Base-by-base conservation (phyloP, 2,797 vertebrate species). In the Coreius guichenoti region DNA sequence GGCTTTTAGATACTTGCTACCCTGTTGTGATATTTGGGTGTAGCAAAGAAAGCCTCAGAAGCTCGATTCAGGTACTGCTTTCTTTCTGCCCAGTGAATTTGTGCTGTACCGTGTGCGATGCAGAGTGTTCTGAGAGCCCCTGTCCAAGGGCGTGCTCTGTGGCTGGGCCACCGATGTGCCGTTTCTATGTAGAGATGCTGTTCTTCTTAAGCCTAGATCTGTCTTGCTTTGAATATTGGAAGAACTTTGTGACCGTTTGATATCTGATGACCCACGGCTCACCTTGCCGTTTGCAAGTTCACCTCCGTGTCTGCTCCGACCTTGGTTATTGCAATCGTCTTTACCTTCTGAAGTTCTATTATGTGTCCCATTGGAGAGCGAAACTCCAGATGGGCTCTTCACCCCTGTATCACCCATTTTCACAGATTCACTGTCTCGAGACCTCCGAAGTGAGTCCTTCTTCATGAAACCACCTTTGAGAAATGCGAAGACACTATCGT, bases 31-130 rank as follows among this genome's bases (percentile, higher is more conserved):
- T 89, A 80, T 70, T 56, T 83, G 69, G 45, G 26, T 56, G 61
- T 4, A n/a, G 80, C 86, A 89, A 91, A 86, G 87, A 86, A 78
- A 87, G 29, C 79, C 12, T 96, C 92, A 98, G 92, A 98, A 97
- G 93, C 97, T 98, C 80, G 97, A 98, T 90, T 98, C 97, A 0
- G 96, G 97, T 49, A 98, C 96, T 0, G 93, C 91, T 90, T 91
- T 96, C 88, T 95, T 96, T 69, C 93, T 94, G 23, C 95, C 95
- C 86, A 97, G 94, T 0, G 96, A 96, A 3, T 92, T 92, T 3
- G 92, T 93, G 90, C 94, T 96, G 91, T 96, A 96, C 21, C 93
- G 95, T 67, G 93, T 94, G 73, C 93, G 94, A 88, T 95, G 96
- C 87, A 96, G 89, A 21, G 93, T 93, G 69, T 91, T 78, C 0